Evolutionary conservation across 2,113 vertebrate species (phyloP), one percentile per base, ranked within the genome.

Genomic region (Brachyistius frenatus): DNA sequence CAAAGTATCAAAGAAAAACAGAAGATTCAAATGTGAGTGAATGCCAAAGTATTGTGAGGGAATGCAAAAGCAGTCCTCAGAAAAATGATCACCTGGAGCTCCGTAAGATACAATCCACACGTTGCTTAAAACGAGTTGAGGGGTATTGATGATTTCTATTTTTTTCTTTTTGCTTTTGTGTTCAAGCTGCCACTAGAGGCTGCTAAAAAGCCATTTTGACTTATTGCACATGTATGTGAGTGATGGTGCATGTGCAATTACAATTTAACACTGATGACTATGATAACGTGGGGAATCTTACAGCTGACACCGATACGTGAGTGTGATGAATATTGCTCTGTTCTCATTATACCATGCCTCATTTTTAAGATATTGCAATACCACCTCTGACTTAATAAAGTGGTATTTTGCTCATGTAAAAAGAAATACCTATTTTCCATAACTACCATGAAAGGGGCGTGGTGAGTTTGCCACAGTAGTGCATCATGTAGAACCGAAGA

Each of bases 401-500:
- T 87, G 85, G 72, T 76, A 72, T 90, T 89, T 89, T 88, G 77
- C 80, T 92, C 60, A 77, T 91, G 81, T 89, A 81, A 88, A 23
- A 23, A 23, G 23, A 23, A 88, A 83, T 72, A 33, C 50, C 58
- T 67, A 63, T 63, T 81, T 81, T 85, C 46, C 73, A 66, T 73
- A 76, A 67, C 55, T 71, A 84, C 41, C 23, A 73, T 65, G 52
- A 66, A 67, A 47, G 60, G 44, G 49, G 58, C 64, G 80, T 87
- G 80, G 76, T 81, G 76, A 74, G 83, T 84, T 73, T 91, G 72
- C 78, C 80, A 88, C 66, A 84, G 60, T 73, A 79, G 60, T 85
- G 76, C 83, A 84, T 86, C 61, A 76, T 91, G 73, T 88, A 74
- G 66, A 90, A 78, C 80, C 50, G 90, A 63, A 88, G 77, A 68